A percentile compares a stretch with the other conserved stretches of the same genome.
phyloP scores from a whole-genome alignment of 1,140 invertebrate species.

The Nomia melanderi region DNA sequence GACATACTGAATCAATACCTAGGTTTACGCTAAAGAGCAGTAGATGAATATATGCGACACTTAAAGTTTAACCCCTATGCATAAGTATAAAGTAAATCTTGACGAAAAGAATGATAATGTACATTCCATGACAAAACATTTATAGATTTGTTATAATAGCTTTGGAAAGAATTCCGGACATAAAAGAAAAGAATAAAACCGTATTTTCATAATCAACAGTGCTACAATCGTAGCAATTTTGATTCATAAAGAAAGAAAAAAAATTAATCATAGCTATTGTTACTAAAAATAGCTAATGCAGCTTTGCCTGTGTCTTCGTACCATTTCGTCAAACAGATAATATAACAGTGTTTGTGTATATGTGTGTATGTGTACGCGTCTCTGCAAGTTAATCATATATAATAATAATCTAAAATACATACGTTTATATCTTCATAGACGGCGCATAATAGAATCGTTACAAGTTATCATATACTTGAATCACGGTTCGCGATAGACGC shows the following conservation, averaged over 20 bases:
- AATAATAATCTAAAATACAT: constrained; percentile 80
- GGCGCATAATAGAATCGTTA: constrained; percentile 71
- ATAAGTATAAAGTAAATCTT: constrained; percentile 24
- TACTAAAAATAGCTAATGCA: constrained; percentile 60
- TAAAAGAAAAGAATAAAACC: constrained; percentile 34
- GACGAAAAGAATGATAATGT: constrained; percentile 5
- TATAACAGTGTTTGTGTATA: constrained; percentile 57
- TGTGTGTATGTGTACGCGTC: constrained; percentile 59
- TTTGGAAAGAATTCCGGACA: constrained; percentile 35
- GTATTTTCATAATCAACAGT: constrained; percentile 7
- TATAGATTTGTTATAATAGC: constrained; percentile 11
- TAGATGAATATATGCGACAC: constrained; percentile 27
- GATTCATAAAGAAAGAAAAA: not conserved
- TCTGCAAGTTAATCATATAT: constrained; percentile 72
- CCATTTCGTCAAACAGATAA: constrained; percentile 58
- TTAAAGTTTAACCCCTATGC: constrained; percentile 11
- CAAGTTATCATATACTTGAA: constrained; percentile 66
- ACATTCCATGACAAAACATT: constrained; percentile 10
- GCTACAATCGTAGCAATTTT: constrained; percentile 33
- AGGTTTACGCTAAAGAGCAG: constrained; percentile 41
- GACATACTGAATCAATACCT: constrained; percentile 22
- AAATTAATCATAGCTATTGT: constrained; percentile 51
- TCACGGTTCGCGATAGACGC: constrained; percentile 52
- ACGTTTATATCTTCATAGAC: constrained; percentile 77
- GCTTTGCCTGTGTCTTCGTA: constrained; percentile 58